Evolutionary conservation across 2,888 invertebrate species (phyloP).

Genomic region (Glaucopsyche alexis): DNA sequence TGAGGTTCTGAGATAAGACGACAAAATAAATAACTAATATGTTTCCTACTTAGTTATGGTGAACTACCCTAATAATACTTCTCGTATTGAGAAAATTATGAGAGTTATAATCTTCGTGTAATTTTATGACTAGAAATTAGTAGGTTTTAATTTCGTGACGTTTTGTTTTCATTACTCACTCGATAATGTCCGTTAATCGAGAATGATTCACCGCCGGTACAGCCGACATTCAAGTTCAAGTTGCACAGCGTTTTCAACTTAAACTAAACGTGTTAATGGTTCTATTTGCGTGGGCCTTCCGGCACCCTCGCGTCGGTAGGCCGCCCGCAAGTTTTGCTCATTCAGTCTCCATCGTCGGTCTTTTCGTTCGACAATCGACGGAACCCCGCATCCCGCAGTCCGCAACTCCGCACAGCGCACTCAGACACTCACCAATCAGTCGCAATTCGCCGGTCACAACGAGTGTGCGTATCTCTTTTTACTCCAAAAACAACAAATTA

Average conservation of each 20-base stretch:
- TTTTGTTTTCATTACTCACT: slow-evolving; percentile 1
- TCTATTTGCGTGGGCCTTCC: slow-evolving; percentile 38
- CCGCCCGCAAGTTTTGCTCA: slow-evolving; percentile 41
- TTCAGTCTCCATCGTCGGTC: slow-evolving; percentile 38
- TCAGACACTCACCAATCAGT: slow-evolving; percentile 44
- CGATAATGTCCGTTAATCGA: slow-evolving; percentile 11
- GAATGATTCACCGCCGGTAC: slow-evolving; percentile 15
- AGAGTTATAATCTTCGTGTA: background rate
- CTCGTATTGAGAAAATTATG: background rate
- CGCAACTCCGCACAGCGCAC: slow-evolving; percentile 10
- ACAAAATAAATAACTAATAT: too few species aligned
- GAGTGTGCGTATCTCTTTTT: slow-evolving; percentile 54
- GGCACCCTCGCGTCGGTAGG: slow-evolving; percentile 55
- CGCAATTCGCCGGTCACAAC: slow-evolving; percentile 57
- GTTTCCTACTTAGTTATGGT: too few species aligned
- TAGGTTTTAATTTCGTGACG: background rate
- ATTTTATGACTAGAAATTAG: background rate
- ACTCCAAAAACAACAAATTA: slow-evolving; percentile 48
- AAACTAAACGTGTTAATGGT: slow-evolving; percentile 19
- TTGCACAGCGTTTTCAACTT: background rate
- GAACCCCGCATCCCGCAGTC: slow-evolving; percentile 34
- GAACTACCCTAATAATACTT: background rate
- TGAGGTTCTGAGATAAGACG: too few species aligned
- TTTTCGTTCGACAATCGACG: slow-evolving; percentile 29
- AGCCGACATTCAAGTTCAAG: background rate